These are phyloP conservation scores for Neoascia interrupta DNA, from an alignment of 2,888 invertebrate genomes.

Conservation along the genomic window DNA sequence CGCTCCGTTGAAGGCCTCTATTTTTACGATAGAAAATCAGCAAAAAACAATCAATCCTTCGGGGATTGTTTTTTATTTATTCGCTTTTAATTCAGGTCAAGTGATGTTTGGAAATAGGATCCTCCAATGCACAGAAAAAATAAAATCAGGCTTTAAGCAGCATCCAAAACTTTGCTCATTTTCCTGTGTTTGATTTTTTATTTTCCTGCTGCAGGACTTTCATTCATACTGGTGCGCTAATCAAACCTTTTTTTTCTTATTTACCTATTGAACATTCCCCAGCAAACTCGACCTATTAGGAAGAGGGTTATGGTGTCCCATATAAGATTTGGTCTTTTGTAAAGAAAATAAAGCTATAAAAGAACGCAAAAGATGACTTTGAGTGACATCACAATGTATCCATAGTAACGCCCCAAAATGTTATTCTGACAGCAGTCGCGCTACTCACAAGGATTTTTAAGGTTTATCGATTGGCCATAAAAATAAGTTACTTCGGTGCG, in stretches of 20 bases:
- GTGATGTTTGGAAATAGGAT: constrained; percentile 12
- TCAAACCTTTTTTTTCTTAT: too few species aligned
- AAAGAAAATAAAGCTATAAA: too few species aligned
- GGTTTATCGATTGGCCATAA: constrained; percentile 38
- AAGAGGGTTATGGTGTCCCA: too few species aligned
- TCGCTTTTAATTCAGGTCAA: constrained; percentile 40
- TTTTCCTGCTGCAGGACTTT: too few species aligned
- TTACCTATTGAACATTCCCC: too few species aligned
- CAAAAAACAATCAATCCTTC: constrained; percentile 36
- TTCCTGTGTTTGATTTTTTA: too few species aligned
- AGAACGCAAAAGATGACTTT: background rate
- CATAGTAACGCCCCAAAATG: constrained; percentile 28
- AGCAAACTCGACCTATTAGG: too few species aligned
- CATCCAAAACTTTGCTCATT: too few species aligned
- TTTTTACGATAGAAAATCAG: constrained; percentile 41
- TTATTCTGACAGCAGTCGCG: background rate
- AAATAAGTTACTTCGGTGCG: constrained; percentile 18
- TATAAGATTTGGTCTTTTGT: too few species aligned
- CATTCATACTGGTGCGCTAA: too few species aligned
- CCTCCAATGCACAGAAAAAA: too few species aligned
- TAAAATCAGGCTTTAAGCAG: too few species aligned
- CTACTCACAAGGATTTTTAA: background rate
- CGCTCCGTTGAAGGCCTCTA: constrained; percentile 27
- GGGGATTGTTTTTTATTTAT: constrained; percentile 12
- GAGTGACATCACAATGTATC: constrained; percentile 32